Conservation (phyloP, 2,888 invertebrate species). For the Biston stratarius region DNA sequence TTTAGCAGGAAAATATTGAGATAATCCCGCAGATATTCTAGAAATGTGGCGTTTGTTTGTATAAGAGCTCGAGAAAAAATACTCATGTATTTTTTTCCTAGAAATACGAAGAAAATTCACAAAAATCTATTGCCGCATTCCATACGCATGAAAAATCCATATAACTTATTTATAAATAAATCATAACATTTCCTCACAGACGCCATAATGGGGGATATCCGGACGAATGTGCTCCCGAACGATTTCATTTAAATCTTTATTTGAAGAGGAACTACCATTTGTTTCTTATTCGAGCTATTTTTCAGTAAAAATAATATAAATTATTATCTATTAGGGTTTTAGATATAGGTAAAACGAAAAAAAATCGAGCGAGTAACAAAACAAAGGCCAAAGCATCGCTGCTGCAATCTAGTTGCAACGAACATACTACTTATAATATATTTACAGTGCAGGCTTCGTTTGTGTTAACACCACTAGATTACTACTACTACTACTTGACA, state of each 20-base stretch:
- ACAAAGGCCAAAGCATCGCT: too few species aligned
- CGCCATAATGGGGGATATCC: constrained; percentile 11
- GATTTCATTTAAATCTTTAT: constrained; percentile 33
- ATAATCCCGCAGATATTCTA: not conserved
- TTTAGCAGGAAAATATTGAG: too few species aligned
- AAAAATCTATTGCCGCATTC: not conserved
- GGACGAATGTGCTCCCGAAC: constrained; percentile 27
- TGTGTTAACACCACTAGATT: too few species aligned
- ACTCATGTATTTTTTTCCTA: not conserved
- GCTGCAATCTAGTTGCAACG: too few species aligned
- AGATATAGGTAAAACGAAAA: too few species aligned
- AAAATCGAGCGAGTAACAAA: too few species aligned
- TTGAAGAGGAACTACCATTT: constrained; percentile 7
- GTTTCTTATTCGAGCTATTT: not conserved
- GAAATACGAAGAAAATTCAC: constrained; percentile 1
- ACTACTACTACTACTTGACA: too few species aligned
- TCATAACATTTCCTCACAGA: constrained; percentile 18
- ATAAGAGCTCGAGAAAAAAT: not conserved
- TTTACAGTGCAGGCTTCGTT: too few species aligned
- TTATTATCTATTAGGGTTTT: too few species aligned
- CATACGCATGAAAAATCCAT: constrained; percentile 1
- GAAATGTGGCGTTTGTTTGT: not conserved
- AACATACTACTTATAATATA: too few species aligned
- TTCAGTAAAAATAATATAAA: too few species aligned
- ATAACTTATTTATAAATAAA: constrained; percentile 16